Evolutionary conservation across 2,113 vertebrate species (phyloP).

Genomic region (Cottus gobio): DNA sequence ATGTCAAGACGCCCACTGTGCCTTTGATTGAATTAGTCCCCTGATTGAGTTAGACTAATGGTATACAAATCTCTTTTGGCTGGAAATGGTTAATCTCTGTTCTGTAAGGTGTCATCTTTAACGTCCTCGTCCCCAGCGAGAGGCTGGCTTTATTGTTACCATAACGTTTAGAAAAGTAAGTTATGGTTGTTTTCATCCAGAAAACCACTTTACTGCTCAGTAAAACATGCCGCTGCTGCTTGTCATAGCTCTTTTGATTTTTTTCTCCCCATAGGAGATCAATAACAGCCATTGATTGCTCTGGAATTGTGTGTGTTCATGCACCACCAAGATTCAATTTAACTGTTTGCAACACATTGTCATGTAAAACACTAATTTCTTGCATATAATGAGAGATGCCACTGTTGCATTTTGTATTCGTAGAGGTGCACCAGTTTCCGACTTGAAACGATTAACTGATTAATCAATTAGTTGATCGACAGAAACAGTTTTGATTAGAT

Average conservation of each 20-base stretch:
- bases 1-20: constrained; percentile 64
- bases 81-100: constrained; percentile 69
- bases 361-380: background rate
- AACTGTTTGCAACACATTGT: background rate
- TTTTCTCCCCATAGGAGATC: constrained; percentile 13
- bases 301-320: constrained; percentile 11
- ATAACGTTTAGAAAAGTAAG: constrained; percentile 15
- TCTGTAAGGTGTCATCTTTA: constrained; percentile 61
- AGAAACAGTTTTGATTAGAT: background rate
- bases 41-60: constrained; percentile 76
- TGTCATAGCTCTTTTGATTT: constrained; percentile 27
- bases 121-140: constrained; percentile 5
- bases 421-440: constrained; percentile 2
- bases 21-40: constrained; percentile 73
- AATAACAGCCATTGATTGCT: constrained; percentile 14
- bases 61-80: constrained; percentile 63
- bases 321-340: constrained; percentile 17
- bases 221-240: background rate
- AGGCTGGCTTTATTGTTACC: background rate
- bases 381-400: constrained; percentile 17
- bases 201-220: too few species aligned
- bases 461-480: background rate
- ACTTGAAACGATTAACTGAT: background rate
- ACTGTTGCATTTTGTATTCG: constrained; percentile 25
- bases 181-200: background rate